Evolutionary conservation across 2,797 vertebrate species (phyloP).

Genomic region (Bryconaethiops microstoma): DNA sequence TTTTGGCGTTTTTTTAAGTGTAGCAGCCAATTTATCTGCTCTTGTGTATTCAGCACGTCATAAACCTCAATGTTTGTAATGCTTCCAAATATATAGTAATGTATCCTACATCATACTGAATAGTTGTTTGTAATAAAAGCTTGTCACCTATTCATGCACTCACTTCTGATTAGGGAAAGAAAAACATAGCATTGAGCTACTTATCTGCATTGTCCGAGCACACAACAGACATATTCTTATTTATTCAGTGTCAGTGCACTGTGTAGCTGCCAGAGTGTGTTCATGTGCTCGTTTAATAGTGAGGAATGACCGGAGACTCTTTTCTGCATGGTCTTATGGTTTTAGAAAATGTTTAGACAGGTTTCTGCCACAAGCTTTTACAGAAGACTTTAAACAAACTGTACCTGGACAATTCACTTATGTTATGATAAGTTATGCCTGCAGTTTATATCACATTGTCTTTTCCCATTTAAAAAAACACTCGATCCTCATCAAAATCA

Average conservation of each 20-base stretch:
- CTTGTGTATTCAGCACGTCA: no score
- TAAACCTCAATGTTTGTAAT: not conserved
- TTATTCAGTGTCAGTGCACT: not conserved
- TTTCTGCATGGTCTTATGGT: not conserved
- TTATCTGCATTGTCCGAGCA: not conserved
- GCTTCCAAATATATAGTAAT: not conserved
- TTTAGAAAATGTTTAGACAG: not conserved
- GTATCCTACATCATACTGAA: not conserved
- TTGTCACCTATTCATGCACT: not conserved
- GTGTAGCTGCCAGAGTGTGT: not conserved
- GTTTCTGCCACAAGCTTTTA: not conserved
- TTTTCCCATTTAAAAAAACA: not conserved
- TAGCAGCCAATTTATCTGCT: no score
- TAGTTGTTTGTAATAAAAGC: not conserved
- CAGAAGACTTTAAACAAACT: not conserved
- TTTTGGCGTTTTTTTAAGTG: no score
- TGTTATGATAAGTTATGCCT: not conserved
- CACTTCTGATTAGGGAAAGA: not conserved
- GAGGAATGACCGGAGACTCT: not conserved
- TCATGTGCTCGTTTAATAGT: not conserved
- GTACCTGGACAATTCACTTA: not conserved
- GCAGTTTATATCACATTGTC: not conserved
- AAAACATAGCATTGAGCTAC: not conserved
- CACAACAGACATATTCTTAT: not conserved
- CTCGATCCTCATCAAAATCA: not conserved